These are phyloP conservation scores for Callionymus lyra DNA, from an alignment of 2,113 vertebrate genomes.

Conservation along the genomic window DNA sequence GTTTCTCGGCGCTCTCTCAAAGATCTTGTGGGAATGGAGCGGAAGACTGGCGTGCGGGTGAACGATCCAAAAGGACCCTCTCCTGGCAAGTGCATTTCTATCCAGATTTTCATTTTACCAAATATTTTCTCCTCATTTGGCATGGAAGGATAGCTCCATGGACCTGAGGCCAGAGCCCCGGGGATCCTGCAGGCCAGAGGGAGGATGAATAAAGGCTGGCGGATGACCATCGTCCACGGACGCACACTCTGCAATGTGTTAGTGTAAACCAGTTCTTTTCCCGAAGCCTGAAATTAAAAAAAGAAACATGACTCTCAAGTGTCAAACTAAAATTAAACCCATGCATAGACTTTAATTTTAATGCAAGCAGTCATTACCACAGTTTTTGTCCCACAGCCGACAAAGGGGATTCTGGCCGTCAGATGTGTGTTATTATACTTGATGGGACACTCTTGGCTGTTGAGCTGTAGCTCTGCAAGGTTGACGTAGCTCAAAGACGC, in stretches of 20 bases:
- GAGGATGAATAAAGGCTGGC: constrained; percentile 38
- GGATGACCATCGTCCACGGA: constrained; percentile 31
- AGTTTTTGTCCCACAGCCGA: constrained; percentile 55
- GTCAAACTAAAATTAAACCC: neutral
- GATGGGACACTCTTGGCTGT: constrained; percentile 54
- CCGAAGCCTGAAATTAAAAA: constrained; percentile 37
- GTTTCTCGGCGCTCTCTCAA: neutral
- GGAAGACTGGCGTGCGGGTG: neutral
- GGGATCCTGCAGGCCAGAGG: constrained; percentile 57
- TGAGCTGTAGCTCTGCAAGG: constrained; percentile 51
- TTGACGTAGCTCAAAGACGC: constrained; percentile 32
- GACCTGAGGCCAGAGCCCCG: constrained; percentile 3
- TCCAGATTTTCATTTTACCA: constrained; percentile 16
- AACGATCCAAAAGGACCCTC: constrained; percentile 21
- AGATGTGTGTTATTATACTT: constrained; percentile 54
- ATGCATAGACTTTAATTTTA: neutral
- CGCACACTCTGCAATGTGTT: constrained; percentile 51
- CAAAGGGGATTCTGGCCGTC: constrained; percentile 39
- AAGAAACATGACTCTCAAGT: neutral
- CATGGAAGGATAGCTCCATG: neutral
- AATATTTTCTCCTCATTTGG: constrained; percentile 39
- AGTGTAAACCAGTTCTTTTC: constrained; percentile 56
- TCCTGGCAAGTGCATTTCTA: constrained; percentile 43
- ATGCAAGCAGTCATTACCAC: constrained; percentile 38
- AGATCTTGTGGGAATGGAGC: rapidly evolving